These are phyloP conservation scores for Apotomis capreana DNA, from an alignment of 2,888 invertebrate genomes.

Conservation along the genomic window DNA sequence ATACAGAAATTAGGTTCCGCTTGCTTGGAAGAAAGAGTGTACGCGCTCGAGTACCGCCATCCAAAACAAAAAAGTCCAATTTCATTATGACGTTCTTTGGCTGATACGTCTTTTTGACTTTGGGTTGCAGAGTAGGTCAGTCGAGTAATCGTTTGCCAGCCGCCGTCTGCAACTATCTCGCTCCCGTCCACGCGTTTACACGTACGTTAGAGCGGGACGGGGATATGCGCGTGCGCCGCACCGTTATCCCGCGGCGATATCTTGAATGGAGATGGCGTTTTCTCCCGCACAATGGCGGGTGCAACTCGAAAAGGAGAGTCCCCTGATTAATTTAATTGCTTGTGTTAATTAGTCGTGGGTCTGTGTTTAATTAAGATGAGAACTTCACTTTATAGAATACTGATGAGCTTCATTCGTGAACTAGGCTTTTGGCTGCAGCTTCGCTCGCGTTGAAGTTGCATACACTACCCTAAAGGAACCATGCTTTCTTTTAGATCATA, in stretches of 20 bases:
- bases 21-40: slow-evolving; percentile 84
- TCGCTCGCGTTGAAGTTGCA: no score
- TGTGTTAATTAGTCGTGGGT: slow-evolving; percentile 52
- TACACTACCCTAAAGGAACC: no score
- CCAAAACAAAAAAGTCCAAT: not conserved
- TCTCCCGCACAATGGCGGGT: slow-evolving; percentile 79
- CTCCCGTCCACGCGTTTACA: slow-evolving; percentile 45
- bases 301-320: slow-evolving; percentile 68
- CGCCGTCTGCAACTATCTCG: slow-evolving; percentile 65
- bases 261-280: slow-evolving; percentile 83
- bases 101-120: not conserved
- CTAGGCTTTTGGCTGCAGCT: no score
- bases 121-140: slow-evolving; percentile 77
- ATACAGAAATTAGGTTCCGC: slow-evolving; percentile 81
- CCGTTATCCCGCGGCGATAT: slow-evolving; percentile 82
- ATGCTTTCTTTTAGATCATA: no score
- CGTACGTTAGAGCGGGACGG: slow-evolving; percentile 53
- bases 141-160: slow-evolving; percentile 80
- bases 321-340: slow-evolving; percentile 65
- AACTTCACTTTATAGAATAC: not conserved
- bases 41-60: slow-evolving; percentile 49
- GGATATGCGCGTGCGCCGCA: slow-evolving; percentile 69
- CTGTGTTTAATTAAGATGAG: slow-evolving; percentile 19
- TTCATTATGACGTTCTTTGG: not conserved
- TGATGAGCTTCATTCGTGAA: not conserved